A percentile compares a stretch with the other conserved stretches of the same genome.
Conservation (phyloP, 2,888 invertebrate genomes). For the Nomada fabriciana region DNA sequence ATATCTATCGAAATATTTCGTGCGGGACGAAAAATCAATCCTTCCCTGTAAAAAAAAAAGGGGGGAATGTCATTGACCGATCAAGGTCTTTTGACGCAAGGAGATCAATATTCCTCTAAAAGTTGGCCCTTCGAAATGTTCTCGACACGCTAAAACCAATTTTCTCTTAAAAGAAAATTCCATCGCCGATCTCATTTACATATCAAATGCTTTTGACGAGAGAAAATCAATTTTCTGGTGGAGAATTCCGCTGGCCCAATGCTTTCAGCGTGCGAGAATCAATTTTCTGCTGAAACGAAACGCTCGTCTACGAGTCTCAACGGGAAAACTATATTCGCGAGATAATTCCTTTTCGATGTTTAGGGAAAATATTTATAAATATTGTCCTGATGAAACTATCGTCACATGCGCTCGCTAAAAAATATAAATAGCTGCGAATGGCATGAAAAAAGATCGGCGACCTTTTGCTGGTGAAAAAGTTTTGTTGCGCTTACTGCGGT, state of each 20-base stretch:
- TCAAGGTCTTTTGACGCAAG: not conserved
- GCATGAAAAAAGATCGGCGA: no score
- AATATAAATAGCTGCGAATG: no score
- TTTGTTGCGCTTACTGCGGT: no score
- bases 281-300: constrained; percentile 7
- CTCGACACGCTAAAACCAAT: constrained; percentile 18
- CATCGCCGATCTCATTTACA: constrained; percentile 15
- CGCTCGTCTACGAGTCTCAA: not conserved
- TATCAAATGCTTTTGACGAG: constrained; percentile 20
- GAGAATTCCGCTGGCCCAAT: not conserved
- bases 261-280: constrained; percentile 2
- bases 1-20: no score
- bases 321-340: not conserved
- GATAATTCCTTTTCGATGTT: not conserved
- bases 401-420: not conserved
- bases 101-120: constrained; percentile 8
- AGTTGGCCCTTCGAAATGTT: not conserved
- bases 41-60: not conserved
- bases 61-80: not conserved
- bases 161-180: constrained; percentile 17
- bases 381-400: not conserved
- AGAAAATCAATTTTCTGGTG: constrained; percentile 4
- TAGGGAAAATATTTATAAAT: not conserved
- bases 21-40: no score
- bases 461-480: no score